phyloP scores from a whole-genome alignment of 2,888 invertebrate species.

The Agrotis segetum region DNA sequence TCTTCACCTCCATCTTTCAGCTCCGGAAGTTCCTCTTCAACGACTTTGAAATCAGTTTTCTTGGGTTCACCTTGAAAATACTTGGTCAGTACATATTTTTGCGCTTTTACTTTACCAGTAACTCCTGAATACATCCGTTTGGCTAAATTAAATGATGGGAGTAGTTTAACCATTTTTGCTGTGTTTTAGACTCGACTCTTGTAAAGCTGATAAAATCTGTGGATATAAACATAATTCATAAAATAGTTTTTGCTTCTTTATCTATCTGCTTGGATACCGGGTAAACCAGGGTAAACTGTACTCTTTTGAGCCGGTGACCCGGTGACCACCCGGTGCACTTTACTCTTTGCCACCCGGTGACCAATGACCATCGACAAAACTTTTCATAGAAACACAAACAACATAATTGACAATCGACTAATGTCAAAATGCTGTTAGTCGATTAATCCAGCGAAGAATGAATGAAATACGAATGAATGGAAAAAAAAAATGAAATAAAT shows the following conservation, averaged over 20 bases:
- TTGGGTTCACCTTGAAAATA: conserved; percentile 93
- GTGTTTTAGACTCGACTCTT: neutral
- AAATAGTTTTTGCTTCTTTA: neutral
- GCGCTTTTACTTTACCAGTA: conserved; percentile 85
- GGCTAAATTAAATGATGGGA: conserved; percentile 39
- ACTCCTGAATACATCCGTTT: conserved; percentile 78
- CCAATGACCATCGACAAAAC: neutral
- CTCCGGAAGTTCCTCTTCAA: conserved; percentile 92
- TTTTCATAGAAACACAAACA: neutral
- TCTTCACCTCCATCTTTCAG: conserved; percentile 93
- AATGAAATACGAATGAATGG: conserved; percentile 19
- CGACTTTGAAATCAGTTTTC: conserved; percentile 92
- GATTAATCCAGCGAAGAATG: conserved; percentile 1
- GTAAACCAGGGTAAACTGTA: conserved; percentile 11
- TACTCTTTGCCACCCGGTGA: neutral
- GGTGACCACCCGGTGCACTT: neutral
- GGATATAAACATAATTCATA: conserved; percentile 5
- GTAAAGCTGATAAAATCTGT: conserved; percentile 23
- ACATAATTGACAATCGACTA: conserved; percentile 2
- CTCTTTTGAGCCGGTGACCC: too few relatives aligned
- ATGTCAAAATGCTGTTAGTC: neutral
- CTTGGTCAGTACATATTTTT: conserved; percentile 92
- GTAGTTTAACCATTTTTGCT: conserved; percentile 40
- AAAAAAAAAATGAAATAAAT: conserved; percentile 44
- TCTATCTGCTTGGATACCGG: neutral